Conservation (phyloP, 2,797 vertebrate genomes). For the Podarcis lilfordi region DNA sequence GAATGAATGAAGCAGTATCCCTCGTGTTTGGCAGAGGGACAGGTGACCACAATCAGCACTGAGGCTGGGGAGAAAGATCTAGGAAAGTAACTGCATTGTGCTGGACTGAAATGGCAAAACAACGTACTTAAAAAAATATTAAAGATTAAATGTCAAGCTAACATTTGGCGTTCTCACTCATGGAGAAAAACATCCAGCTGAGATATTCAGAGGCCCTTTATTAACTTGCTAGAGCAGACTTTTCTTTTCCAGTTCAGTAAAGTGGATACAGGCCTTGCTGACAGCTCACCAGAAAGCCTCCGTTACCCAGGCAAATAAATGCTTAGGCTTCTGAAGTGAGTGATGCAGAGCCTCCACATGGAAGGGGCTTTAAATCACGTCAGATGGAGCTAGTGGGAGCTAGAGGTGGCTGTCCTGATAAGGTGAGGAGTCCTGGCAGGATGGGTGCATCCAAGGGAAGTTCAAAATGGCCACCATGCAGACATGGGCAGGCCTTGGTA, state of each 20-base stretch:
- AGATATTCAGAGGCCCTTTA: constrained; percentile 70
- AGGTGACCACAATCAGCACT: constrained; percentile 55
- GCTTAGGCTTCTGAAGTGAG: background rate
- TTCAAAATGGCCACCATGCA: background rate
- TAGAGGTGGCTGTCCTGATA: background rate
- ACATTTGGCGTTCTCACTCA: constrained; percentile 71
- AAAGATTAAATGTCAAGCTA: constrained; percentile 77
- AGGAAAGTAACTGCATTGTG: constrained; percentile 64
- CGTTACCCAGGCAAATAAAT: accelerated
- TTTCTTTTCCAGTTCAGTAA: constrained; percentile 57
- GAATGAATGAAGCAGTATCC: constrained; percentile 21
- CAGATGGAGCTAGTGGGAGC: background rate
- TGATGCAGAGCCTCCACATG: background rate
- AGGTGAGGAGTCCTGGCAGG: too few species aligned
- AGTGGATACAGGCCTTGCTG: constrained; percentile 49
- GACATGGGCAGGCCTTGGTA: background rate
- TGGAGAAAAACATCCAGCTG: constrained; percentile 70
- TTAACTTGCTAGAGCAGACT: constrained; percentile 55
- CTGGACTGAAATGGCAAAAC: constrained; percentile 63
- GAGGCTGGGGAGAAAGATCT: constrained; percentile 49
- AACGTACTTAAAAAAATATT: constrained; percentile 67
- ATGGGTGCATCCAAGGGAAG: background rate
- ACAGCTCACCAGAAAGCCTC: constrained; percentile 42
- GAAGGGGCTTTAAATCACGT: background rate
- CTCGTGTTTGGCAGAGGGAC: constrained; percentile 37